Conservation (phyloP, 2,797 vertebrate species). For the Takifugu rubripes region DNA sequence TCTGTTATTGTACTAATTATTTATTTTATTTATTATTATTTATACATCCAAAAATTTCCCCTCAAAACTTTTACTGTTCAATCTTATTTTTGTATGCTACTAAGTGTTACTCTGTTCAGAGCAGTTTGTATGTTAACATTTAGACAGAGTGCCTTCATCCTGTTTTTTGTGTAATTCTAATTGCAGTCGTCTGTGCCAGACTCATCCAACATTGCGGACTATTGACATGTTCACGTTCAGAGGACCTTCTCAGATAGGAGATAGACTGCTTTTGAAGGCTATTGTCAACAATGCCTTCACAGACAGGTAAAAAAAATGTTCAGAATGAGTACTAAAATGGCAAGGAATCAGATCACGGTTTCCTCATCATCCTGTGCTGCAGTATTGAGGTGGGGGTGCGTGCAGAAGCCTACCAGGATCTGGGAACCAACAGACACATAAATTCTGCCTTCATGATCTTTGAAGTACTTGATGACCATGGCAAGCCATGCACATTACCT, state of each 20-base stretch:
- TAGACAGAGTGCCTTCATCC: neutral
- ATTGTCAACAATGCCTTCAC: slow-evolving; percentile 95
- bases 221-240: slow-evolving; percentile 98
- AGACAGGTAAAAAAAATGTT: slow-evolving; percentile 75
- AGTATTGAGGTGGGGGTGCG: slow-evolving; percentile 96
- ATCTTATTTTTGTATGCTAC: too few relatives aligned
- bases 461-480: slow-evolving; percentile 80
- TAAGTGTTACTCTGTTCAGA: too few relatives aligned
- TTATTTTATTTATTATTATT: too few relatives aligned
- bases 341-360: neutral
- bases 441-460: slow-evolving; percentile 97
- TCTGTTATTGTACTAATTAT: too few relatives aligned
- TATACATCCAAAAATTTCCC: too few relatives aligned
- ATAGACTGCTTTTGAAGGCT: slow-evolving; percentile 86
- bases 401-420: slow-evolving; percentile 86
- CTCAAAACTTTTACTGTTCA: too few relatives aligned
- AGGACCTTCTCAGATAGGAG: slow-evolving; percentile 89
- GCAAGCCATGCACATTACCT: slow-evolving; percentile 77
- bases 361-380: slow-evolving; percentile 8
- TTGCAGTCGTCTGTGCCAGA: slow-evolving; percentile 85
- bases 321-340: neutral
- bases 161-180: neutral
- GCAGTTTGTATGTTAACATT: too few relatives aligned
- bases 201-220: slow-evolving; percentile 83
- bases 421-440: slow-evolving; percentile 82